These are phyloP conservation scores for Dendroctonus ponderosae DNA, from an alignment of 1,140 invertebrate genomes.

Conservation along the genomic window DNA sequence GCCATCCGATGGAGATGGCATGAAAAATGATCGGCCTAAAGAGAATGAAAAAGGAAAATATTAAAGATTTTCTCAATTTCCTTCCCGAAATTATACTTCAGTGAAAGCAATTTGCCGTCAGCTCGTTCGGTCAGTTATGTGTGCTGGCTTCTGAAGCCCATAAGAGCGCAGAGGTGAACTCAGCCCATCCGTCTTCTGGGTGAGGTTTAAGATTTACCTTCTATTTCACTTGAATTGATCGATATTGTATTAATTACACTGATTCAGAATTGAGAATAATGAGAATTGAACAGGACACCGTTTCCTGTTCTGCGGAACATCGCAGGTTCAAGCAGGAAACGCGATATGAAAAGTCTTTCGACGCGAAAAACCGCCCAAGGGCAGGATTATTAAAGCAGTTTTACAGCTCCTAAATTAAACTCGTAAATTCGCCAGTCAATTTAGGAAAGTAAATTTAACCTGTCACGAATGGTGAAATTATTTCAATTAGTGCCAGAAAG, in stretches of 20 bases:
- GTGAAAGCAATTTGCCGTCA: slow-evolving; percentile 41
- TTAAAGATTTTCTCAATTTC: slow-evolving; percentile 51
- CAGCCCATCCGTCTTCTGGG: slow-evolving; percentile 1
- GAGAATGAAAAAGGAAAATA: slow-evolving; percentile 48
- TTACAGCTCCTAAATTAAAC: slow-evolving; percentile 33
- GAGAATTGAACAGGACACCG: too few species aligned
- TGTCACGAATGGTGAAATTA: slow-evolving; percentile 40
- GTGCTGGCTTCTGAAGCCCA: background rate
- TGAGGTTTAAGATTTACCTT: background rate
- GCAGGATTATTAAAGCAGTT: slow-evolving; percentile 22
- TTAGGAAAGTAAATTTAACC: slow-evolving; percentile 37
- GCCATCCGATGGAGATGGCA: slow-evolving; percentile 46
- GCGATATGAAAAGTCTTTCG: background rate
- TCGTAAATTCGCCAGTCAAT: slow-evolving; percentile 38
- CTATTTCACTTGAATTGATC: background rate
- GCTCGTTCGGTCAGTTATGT: slow-evolving; percentile 21
- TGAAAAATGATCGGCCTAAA: slow-evolving; percentile 51
- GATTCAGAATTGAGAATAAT: too few species aligned
- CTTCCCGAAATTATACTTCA: slow-evolving; percentile 49
- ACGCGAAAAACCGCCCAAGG: background rate
- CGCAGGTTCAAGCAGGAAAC: too few species aligned
- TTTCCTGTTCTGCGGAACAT: too few species aligned
- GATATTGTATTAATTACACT: too few species aligned
- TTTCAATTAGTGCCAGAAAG: slow-evolving; percentile 41
- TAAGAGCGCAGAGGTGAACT: background rate